A percentile compares a stretch with the other conserved stretches of the same genome.
Evolutionary conservation across 2,113 vertebrate genomes (phyloP).

Genomic region (Rhinoderma darwinii): DNA sequence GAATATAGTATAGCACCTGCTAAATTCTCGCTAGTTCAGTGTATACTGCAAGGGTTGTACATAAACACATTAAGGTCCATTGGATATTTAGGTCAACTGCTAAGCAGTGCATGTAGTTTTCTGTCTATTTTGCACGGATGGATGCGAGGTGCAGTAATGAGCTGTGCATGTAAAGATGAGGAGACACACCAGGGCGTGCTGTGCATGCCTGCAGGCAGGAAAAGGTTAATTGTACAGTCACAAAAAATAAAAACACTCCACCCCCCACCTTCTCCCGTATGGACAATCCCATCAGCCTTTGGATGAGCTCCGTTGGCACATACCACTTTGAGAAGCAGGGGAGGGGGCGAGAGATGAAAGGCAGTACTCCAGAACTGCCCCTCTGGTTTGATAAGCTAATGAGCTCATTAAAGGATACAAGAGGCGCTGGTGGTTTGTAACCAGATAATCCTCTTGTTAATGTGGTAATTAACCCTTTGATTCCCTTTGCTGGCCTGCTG

Average conservation of each 20-base stretch:
- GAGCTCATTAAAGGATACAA: conserved; percentile 59
- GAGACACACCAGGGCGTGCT: conserved; percentile 15
- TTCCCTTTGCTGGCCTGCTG: conserved; percentile 45
- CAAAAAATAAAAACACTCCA: neutral
- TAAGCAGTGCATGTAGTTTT: conserved; percentile 30
- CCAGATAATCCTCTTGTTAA: conserved; percentile 61
- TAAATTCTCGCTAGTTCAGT: neutral
- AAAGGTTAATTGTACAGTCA: conserved; percentile 52
- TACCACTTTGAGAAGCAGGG: neutral
- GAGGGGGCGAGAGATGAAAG: conserved; percentile 42
- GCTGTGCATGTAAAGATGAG: conserved; percentile 20
- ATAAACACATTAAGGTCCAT: conserved; percentile 43
- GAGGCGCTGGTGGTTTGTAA: conserved; percentile 52
- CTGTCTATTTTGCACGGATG: conserved; percentile 47
- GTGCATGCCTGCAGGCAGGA: conserved; percentile 52
- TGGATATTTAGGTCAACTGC: conserved; percentile 53
- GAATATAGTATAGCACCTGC: neutral
- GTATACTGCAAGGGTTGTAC: conserved; percentile 42
- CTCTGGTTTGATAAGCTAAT: conserved; percentile 51
- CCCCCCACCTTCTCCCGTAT: neutral
- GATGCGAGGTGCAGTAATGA: conserved; percentile 36
- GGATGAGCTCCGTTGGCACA: conserved; percentile 23
- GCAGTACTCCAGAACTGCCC: conserved; percentile 31
- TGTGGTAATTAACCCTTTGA: conserved; percentile 64
- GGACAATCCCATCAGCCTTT: conserved; percentile 38